A percentile compares a stretch with the other conserved stretches of the same genome.
Evolutionary conservation across 2,797 vertebrate species (phyloP).

Genomic region (Rhodeus uyekii): DNA sequence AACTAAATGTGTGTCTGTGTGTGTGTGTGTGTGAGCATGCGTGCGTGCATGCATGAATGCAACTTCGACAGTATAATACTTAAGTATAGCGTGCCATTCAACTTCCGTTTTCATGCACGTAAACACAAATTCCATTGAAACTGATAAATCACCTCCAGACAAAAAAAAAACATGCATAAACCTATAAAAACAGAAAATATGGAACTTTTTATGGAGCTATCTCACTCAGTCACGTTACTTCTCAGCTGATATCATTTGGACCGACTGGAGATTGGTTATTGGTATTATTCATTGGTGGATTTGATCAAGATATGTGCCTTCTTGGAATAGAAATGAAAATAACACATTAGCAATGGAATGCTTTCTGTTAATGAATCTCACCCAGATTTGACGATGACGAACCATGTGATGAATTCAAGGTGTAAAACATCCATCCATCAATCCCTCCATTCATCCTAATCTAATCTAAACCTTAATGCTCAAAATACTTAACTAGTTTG

Average conservation of each 20-base stretch:
- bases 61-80: not conserved
- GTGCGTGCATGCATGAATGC: not conserved
- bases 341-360: constrained; percentile 40
- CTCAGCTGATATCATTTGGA: constrained; percentile 29
- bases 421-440: too few species aligned
- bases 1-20: not conserved
- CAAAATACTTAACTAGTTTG: too few species aligned
- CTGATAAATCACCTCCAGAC: not conserved
- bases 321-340: constrained; percentile 24
- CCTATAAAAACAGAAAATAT: not conserved
- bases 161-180: not conserved
- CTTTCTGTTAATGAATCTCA: not conserved
- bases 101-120: not conserved
- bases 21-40: not conserved
- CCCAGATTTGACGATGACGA: not conserved
- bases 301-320: constrained; percentile 27
- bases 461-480: too few species aligned
- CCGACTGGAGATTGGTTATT: not conserved
- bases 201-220: too few species aligned
- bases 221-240: not conserved
- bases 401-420: not conserved
- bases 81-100: not conserved
- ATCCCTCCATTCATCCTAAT: too few species aligned
- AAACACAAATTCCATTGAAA: not conserved
- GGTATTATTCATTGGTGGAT: constrained; percentile 14